phyloP scores from a whole-genome alignment of 2,888 invertebrate genomes.

The Pammene aurita region DNA sequence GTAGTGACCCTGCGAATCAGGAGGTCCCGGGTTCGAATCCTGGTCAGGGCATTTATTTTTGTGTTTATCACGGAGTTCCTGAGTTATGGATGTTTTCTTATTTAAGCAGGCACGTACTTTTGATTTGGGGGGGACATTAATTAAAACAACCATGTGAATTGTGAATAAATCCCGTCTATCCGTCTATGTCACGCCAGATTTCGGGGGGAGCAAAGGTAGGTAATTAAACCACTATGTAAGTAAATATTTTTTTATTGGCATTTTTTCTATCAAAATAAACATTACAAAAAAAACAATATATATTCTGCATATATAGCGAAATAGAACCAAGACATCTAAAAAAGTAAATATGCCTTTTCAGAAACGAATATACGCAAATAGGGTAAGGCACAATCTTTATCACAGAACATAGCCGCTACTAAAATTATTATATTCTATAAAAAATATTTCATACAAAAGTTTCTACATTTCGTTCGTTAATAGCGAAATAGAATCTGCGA shows the following conservation, averaged over 20 bases:
- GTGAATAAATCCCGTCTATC: no score
- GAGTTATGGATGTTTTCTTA: no score
- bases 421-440: slow-evolving; percentile 45
- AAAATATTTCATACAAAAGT: slow-evolving; percentile 45
- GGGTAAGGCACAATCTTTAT: slow-evolving; percentile 76
- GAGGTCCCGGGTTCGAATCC: no score
- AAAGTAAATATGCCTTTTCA: slow-evolving; percentile 33
- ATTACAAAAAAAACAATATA: slow-evolving; percentile 33
- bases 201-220: neutral
- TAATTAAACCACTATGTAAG: slow-evolving; percentile 9
- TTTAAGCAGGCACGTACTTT: no score
- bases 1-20: no score
- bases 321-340: slow-evolving; percentile 13
- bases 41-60: no score
- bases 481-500: neutral
- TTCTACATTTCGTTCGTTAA: slow-evolving; percentile 9
- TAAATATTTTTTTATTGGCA: slow-evolving; percentile 33
- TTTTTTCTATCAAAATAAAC: slow-evolving; percentile 33
- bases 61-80: no score
- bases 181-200: no score
- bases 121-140: no score
- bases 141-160: no score
- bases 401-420: slow-evolving; percentile 71
- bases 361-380: slow-evolving; percentile 43
- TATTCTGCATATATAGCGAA: slow-evolving; percentile 22